Conservation (phyloP, 2,113 vertebrate genomes). For the Rhinichthys klamathensis region DNA sequence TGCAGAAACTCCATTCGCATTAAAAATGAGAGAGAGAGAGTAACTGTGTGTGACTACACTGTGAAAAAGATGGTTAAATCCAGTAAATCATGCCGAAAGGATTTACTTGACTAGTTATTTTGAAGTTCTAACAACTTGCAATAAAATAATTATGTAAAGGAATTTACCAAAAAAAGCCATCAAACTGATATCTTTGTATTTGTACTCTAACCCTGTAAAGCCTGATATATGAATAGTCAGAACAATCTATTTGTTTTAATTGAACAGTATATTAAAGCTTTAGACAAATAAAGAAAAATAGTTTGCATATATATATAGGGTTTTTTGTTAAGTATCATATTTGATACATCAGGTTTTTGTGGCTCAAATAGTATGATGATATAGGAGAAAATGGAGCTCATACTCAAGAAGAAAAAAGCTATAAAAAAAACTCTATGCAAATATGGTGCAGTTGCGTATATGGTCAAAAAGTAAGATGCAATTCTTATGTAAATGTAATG, state of each 20-base stretch:
- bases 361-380: no score
- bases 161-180: no score
- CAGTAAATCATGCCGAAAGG: background rate
- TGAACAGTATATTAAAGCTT: no score
- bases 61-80: background rate
- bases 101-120: background rate
- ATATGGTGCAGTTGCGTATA: background rate
- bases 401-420: no score
- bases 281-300: no score
- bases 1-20: constrained; percentile 37
- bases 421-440: no score
- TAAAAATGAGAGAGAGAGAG: constrained; percentile 12
- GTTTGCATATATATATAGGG: background rate
- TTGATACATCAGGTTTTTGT: no score
- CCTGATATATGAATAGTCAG: background rate
- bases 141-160: background rate
- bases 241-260: no score
- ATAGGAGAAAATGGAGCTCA: no score
- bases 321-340: background rate
- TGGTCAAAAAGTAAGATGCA: background rate
- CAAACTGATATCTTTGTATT: background rate
- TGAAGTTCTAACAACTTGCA: background rate
- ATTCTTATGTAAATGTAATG: background rate
- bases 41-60: constrained; percentile 5
- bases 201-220: background rate